Percentiles rank a stretch among this genome's conserved stretches.
These are phyloP conservation scores for Pocillopora damicornis DNA, from an alignment of 64 coral and sea anemone genomes.

Conservation along the genomic window DNA sequence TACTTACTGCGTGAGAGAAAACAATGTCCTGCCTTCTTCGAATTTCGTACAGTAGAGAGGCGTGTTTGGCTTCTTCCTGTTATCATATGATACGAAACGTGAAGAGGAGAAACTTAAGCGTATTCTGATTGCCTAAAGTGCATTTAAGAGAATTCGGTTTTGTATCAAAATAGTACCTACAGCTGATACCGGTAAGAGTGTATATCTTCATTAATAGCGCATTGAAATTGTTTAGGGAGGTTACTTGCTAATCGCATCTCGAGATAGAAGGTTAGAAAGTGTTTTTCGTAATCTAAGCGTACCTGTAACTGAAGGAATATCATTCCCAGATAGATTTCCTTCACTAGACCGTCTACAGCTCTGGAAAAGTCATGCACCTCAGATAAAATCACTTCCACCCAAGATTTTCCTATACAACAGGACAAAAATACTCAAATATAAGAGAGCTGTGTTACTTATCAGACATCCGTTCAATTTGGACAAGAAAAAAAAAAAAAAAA, in stretches of 20 bases:
- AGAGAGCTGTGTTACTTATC: too few species aligned
- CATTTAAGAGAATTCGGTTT: too few species aligned
- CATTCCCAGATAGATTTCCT: conserved; percentile 90
- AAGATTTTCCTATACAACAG: conserved; percentile 44
- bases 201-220: too few species aligned
- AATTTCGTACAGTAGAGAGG: conserved; percentile 59
- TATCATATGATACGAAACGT: not conserved
- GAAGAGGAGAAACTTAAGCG: too few species aligned
- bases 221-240: too few species aligned
- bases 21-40: conserved; percentile 86
- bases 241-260: too few species aligned
- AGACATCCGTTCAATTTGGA: too few species aligned
- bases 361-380: conserved; percentile 74
- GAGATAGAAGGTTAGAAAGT: too few species aligned
- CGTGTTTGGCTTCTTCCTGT: conserved; percentile 70
- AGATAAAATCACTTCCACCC: conserved; percentile 57
- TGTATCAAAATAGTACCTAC: too few species aligned
- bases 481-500: too few species aligned
- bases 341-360: conserved; percentile 72
- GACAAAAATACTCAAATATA: not conserved
- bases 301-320: conserved; percentile 96
- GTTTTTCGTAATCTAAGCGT: not conserved
- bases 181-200: too few species aligned
- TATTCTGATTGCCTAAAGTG: too few species aligned
- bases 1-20: conserved; percentile 96